Evolutionary conservation across 2,113 vertebrate species (phyloP), one percentile per base, ranked within the genome.

Genomic region (Sporophila hypoxantha): DNA sequence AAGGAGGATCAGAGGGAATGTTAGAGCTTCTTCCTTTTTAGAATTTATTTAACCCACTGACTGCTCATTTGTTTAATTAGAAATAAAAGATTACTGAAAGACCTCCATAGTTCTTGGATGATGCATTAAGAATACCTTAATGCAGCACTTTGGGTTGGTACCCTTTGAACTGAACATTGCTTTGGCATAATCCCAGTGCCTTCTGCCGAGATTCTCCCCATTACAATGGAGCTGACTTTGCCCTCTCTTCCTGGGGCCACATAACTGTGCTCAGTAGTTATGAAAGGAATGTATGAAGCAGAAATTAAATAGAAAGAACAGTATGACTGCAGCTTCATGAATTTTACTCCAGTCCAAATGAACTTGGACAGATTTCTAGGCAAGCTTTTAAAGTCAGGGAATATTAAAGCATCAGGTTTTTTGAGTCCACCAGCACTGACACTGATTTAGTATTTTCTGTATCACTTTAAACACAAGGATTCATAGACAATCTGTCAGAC

Each of bases 11-110:
- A 92, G 82, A 93, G 76, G 2, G 16, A 81, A 70, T 50, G 41
- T 52, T 67, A 67, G 41, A 75, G 49, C 26, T 94, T 69, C 65
- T 68, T 82, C n/a, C 17, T 76, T 44, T 91, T 49, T 23, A 39
- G 53, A 80, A 81, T 80, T 85, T 80, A 76, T 89, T 87, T 91
- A 82, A 91, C 67, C 57, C 34, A 56, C 78, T 82, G 47, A 66
- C 59, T 16, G 12, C 44, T 76, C 70, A 29, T 65, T 79, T 74
- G n/a, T 60, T 91, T 74, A 76, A 85, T 70, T 91, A 34, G 79
- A 85, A 87, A 76, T 30, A 62, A 59, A 88, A 93, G 9, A 59
- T 62, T 70, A 66, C 25, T 62, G 44, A 79, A 90, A 82, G 47
- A 19, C 36, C 22, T 67, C 49, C 12, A 4, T 32, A 26, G 23